A percentile compares a stretch with the other conserved stretches of the same genome.
Evolutionary conservation across 2,888 invertebrate genomes (phyloP).

Genomic region (Nemoura dubitans): DNA sequence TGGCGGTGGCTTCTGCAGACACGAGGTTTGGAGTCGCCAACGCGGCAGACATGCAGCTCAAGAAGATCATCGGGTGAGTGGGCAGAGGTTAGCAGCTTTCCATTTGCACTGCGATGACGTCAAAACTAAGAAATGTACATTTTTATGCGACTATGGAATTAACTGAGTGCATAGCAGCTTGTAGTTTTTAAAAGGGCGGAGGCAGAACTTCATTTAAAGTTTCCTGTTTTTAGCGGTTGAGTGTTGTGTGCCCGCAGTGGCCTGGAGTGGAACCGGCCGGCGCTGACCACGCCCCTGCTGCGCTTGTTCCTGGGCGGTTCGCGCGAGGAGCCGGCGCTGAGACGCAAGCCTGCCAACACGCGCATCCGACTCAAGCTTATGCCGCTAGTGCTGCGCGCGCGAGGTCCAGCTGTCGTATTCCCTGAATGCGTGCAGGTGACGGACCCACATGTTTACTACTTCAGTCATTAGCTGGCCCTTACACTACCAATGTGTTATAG

Average conservation of each 20-base stretch:
- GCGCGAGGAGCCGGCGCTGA: slow-evolving; percentile 66
- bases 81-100: too few species aligned
- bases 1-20: slow-evolving; percentile 88
- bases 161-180: too few species aligned
- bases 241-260: too few species aligned
- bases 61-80: slow-evolving; percentile 74
- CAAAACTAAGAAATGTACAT: too few species aligned
- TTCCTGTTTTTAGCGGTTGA: too few species aligned
- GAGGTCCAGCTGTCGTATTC: slow-evolving; percentile 60
- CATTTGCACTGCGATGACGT: too few species aligned
- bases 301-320: slow-evolving; percentile 71
- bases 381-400: slow-evolving; percentile 76
- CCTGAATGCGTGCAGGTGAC: slow-evolving; percentile 83
- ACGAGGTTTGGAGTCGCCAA: slow-evolving; percentile 90
- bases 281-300: slow-evolving; percentile 79
- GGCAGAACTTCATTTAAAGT: too few species aligned
- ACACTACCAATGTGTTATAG: too few species aligned
- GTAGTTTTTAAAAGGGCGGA: too few species aligned
- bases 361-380: slow-evolving; percentile 86
- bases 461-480: too few species aligned
- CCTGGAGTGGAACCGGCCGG: slow-evolving; percentile 79
- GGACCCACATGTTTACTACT: background rate
- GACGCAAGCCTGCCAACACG: slow-evolving; percentile 81
- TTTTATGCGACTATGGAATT: too few species aligned
- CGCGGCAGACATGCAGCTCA: slow-evolving; percentile 84